Base-by-base conservation (phyloP, 2,797 vertebrate species). In the Telmatherina bonti region DNA sequence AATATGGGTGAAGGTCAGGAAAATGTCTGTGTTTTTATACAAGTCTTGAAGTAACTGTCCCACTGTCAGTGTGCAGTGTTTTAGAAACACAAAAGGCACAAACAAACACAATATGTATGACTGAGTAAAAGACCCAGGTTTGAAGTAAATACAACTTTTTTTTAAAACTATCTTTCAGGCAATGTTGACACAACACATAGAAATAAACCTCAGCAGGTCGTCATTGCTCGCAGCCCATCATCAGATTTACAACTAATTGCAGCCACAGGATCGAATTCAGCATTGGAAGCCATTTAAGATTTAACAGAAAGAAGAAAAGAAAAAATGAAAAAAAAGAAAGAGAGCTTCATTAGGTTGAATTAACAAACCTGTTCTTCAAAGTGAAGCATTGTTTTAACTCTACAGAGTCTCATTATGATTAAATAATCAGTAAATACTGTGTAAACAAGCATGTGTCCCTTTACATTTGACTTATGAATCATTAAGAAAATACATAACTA, bases 321-420 rank as follows among this genome's bases (percentile, higher is more conserved):
- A 38, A 38, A 12, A 41, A 41, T 7, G 16, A 41, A 41, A 18
- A 41, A 12, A 41, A 18, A 18, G 16, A 41, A 18, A 41, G 78
- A 75, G 33, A 45, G 67, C 58, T 76, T 79, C 74, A 74, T 84
- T 82, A 76, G 58, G 57, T 75, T 75, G 70, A 88, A 79, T 89
- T 85, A 84, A 83, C 87, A 71, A 35, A 43, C 7, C 58, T 47
- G 15, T 30, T 74, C 76, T 76, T 87, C 81, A 87, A 87, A 84
- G 74, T 36, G 56, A 62, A 65, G 38, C 54, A 65, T 57, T 38
- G 60, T 33, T 72, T 33, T 49, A 67, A 71, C 70, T 73, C 71
- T 67, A 62, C 26, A 11, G 30, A 79, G 80, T 52, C 70, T 82
- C 60, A 67, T 87, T 86, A 79, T 33, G 69, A 69, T 51, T 75